A percentile compares a stretch with the other conserved stretches of the same genome.
phyloP scores from a whole-genome alignment of 1,140 invertebrate genomes.

The Caerostris darwini region DNA sequence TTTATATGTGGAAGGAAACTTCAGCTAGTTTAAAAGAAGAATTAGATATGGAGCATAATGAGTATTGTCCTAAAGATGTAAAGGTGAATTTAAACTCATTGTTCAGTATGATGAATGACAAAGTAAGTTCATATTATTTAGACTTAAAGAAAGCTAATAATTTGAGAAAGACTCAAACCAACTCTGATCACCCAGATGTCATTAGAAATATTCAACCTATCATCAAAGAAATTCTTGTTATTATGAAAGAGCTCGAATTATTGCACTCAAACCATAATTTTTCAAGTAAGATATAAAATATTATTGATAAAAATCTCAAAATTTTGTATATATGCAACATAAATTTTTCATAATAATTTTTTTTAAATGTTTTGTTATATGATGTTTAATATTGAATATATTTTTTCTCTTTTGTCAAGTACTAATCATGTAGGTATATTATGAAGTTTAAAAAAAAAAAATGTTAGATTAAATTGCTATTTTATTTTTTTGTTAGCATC shows the following conservation, averaged over 20 bases:
- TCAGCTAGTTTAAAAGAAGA: conserved; percentile 7
- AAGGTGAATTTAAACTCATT: conserved; percentile 10
- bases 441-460: too few species aligned
- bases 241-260: conserved; percentile 54
- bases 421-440: too few species aligned
- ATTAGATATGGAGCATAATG: conserved; percentile 42
- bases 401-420: too few species aligned
- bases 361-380: too few species aligned
- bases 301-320: too few species aligned
- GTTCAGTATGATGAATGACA: conserved; percentile 29
- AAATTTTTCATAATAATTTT: too few species aligned
- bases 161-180: neutral
- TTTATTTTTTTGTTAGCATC: too few species aligned
- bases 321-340: too few species aligned
- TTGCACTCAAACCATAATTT: neutral
- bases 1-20: neutral
- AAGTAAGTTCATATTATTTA: conserved; percentile 51
- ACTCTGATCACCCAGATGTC: neutral
- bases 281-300: too few species aligned
- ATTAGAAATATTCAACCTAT: neutral
- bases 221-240: conserved; percentile 44
- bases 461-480: too few species aligned
- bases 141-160: neutral
- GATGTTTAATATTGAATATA: too few species aligned
- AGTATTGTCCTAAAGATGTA: conserved; percentile 52